phyloP scores from a whole-genome alignment of 2,888 invertebrate genomes.

The Carabus problematicus region DNA sequence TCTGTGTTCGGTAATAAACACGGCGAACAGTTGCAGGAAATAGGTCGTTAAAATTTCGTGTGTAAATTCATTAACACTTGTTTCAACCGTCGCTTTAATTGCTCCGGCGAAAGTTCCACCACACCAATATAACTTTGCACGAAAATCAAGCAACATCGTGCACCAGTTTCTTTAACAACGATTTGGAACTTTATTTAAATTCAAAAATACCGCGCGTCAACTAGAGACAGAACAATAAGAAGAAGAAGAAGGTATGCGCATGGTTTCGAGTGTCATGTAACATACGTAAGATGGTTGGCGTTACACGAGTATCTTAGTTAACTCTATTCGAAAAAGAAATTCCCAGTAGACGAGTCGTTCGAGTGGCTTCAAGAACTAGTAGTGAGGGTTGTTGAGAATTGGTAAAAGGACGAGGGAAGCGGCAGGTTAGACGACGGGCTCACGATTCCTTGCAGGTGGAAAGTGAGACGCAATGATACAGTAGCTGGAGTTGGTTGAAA shows the following conservation, averaged over 20 bases:
- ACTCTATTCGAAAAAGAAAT: constrained; percentile 32
- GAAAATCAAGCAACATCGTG: constrained; percentile 21
- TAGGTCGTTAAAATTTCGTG: constrained; percentile 29
- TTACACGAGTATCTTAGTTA: constrained; percentile 29
- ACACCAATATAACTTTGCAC: constrained; percentile 15
- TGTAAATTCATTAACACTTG: constrained; percentile 31
- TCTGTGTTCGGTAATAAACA: background rate
- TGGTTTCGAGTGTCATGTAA: no score
- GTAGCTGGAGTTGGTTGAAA: background rate
- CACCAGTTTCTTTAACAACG: background rate
- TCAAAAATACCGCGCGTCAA: constrained; percentile 13
- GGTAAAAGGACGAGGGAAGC: constrained; percentile 1
- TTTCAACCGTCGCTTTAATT: constrained; percentile 31
- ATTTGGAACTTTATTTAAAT: constrained; percentile 35
- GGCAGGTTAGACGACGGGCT: background rate
- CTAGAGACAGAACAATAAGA: no score
- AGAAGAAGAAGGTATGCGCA: no score
- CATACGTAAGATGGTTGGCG: background rate
- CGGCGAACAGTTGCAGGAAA: background rate
- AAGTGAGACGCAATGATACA: background rate
- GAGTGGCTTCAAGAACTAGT: background rate
- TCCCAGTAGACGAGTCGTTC: constrained; percentile 11
- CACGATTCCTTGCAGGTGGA: background rate
- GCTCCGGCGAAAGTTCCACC: constrained; percentile 21
- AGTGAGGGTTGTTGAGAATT: background rate